Percentiles rank a stretch among this genome's conserved stretches.
These are phyloP conservation scores for Pachycephala philippinensis DNA, from an alignment of 2,113 vertebrate genomes.

Conservation along the genomic window DNA sequence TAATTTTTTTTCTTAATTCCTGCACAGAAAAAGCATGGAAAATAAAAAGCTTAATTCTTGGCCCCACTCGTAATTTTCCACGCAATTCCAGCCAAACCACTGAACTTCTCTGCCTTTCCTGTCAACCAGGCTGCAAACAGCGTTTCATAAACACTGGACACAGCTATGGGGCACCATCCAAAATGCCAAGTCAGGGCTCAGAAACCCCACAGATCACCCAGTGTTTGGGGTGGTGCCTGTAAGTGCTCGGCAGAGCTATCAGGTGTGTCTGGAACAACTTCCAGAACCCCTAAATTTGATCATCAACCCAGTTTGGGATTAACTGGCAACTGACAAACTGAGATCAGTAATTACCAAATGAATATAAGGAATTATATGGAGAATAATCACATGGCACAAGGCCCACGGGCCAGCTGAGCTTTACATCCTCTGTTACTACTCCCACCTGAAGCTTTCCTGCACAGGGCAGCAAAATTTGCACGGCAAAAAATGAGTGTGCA, in stretches of 20 bases:
- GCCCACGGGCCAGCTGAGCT: background rate
- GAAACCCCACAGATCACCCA: background rate
- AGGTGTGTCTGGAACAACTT: rapidly evolving
- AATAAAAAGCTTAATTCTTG: background rate
- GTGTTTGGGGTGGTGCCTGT: background rate
- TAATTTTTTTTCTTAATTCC: background rate
- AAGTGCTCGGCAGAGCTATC: background rate
- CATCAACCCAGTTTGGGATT: rapidly evolving
- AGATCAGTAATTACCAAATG: background rate
- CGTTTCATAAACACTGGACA: background rate
- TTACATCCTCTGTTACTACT: background rate
- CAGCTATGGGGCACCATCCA: background rate
- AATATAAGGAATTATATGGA: background rate
- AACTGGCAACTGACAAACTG: background rate
- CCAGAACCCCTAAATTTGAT: background rate
- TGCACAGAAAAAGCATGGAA: background rate
- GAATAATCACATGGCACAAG: rapidly evolving
- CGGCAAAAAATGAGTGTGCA: rapidly evolving
- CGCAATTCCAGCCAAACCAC: background rate
- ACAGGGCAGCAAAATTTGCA: background rate
- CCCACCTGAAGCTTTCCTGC: background rate
- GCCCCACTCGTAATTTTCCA: background rate
- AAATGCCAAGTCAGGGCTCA: background rate
- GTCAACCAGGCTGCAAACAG: background rate
- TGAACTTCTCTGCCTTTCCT: background rate